Conservation (phyloP, 2,113 vertebrate genomes). For the Rana temporaria region DNA sequence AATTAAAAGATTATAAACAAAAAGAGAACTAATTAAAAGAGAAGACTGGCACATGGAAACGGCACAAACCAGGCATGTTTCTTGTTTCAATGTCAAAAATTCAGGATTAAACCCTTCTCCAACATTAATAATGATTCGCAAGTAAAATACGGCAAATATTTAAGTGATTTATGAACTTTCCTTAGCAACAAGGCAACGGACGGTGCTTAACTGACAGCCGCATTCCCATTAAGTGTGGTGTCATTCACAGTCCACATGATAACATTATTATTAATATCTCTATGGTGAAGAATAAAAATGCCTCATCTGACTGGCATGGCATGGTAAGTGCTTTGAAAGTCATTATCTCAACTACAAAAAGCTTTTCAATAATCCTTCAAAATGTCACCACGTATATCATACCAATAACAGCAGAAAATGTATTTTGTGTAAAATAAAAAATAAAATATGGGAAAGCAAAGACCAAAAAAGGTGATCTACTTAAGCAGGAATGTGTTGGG, state of each 20-base stretch:
- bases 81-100: conserved; percentile 54
- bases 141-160: conserved; percentile 52
- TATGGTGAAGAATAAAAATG: conserved; percentile 65
- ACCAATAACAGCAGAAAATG: conserved; percentile 72
- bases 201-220: conserved; percentile 53
- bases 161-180: conserved; percentile 58
- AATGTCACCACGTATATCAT: conserved; percentile 67
- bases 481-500: too few species aligned
- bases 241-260: conserved; percentile 59
- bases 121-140: conserved; percentile 56
- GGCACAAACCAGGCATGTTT: neutral
- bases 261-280: conserved; percentile 66
- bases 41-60: neutral
- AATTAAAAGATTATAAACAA: conserved; percentile 11
- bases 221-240: conserved; percentile 56
- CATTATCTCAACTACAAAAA: conserved; percentile 74
- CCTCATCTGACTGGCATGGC: conserved; percentile 70
- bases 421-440: conserved; percentile 62
- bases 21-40: conserved; percentile 2
- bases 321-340: conserved; percentile 71
- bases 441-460: too few species aligned
- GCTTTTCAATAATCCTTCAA: conserved; percentile 75
- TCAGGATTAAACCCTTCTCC: conserved; percentile 47
- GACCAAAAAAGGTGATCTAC: conserved; percentile 37
- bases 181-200: conserved; percentile 55